Base-by-base conservation (phyloP, 2,113 vertebrate genomes). In the Amblyornis subalaris region DNA sequence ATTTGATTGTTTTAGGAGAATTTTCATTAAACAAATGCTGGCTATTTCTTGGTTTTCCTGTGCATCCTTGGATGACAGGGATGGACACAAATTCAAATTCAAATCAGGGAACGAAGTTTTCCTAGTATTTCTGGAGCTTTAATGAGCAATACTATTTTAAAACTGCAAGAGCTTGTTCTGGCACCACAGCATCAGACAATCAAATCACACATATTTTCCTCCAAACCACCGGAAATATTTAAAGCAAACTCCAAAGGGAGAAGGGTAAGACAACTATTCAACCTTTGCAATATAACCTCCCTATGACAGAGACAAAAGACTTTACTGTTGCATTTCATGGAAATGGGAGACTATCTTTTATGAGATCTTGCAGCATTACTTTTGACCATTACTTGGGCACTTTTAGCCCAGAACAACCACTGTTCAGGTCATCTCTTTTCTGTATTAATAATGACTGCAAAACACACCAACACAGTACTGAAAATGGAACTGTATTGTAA, bases 201-300 rank as follows among this genome's bases (percentile, higher is more conserved):
- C 71, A 73, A 77, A 65, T 76, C 44, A 82, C 16, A 96, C 86
- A 76, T 66, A 85, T 60, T 67, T 92, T 96, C 65, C 24, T 79
- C 21, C 40, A 72, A 88, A 95, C 40, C 51, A 86, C 13, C 31
- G 44, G 53, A 78, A 70, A 24, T 45, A 81, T 48, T 74, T 72
- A 81, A 85, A 91, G 20, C 20, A 54, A 76, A 67, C 44, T 89
- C n/a, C 28, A 74, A 76, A 80, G 11, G 5, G 38, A 53, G 22
- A 90, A 85, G 20, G 18, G 15, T 24, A 76, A 88, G 31, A 79
- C 45, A 79, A 31, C 44, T 73, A 79, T 20, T 6, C 38, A 87
- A 44, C 21, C 21, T 65, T 40, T 51, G 74, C 44, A 85, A 85
- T 42, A 61, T 5, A 78, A 65, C 23, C 22, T 79, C 26, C 7